phyloP scores from a whole-genome alignment of 1,140 invertebrate species.

The Drosophila arawakana region DNA sequence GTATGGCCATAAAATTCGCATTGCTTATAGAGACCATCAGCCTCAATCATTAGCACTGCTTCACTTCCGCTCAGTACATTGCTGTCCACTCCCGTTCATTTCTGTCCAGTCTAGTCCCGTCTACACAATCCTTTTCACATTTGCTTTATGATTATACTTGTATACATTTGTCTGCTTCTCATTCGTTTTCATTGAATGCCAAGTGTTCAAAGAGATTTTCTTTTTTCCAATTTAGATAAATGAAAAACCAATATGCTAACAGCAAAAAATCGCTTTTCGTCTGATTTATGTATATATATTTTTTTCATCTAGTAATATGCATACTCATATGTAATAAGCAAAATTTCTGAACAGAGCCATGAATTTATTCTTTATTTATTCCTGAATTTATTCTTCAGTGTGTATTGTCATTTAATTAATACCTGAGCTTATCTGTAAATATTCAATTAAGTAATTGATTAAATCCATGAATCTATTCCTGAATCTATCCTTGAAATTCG shows the following conservation, averaged over 20 bases:
- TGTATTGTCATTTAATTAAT: too few relatives aligned
- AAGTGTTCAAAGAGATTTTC: conserved; percentile 37
- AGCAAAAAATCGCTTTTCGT: too few relatives aligned
- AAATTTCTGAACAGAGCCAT: too few relatives aligned
- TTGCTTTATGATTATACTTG: conserved; percentile 17
- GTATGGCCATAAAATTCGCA: conserved; percentile 55
- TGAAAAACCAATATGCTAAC: neutral
- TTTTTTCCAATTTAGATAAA: conserved; percentile 33
- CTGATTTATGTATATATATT: too few relatives aligned
- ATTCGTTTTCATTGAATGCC: conserved; percentile 37
- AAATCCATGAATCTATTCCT: too few relatives aligned
- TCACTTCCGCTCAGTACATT: neutral
- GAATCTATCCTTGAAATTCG: too few relatives aligned
- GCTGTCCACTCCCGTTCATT: neutral
- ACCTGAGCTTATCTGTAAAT: too few relatives aligned
- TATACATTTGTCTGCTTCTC: neutral
- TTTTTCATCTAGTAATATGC: too few relatives aligned
- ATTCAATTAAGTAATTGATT: too few relatives aligned
- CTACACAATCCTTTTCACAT: conserved; percentile 28
- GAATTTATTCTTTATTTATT: too few relatives aligned
- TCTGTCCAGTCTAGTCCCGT: neutral
- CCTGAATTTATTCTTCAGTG: too few relatives aligned
- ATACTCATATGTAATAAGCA: too few relatives aligned
- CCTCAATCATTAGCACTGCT: conserved; percentile 62
- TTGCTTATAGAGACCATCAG: conserved; percentile 54